These are phyloP conservation scores for Ctenopoma multispine DNA, from an alignment of 2,797 vertebrate genomes.

Conservation along the genomic window DNA sequence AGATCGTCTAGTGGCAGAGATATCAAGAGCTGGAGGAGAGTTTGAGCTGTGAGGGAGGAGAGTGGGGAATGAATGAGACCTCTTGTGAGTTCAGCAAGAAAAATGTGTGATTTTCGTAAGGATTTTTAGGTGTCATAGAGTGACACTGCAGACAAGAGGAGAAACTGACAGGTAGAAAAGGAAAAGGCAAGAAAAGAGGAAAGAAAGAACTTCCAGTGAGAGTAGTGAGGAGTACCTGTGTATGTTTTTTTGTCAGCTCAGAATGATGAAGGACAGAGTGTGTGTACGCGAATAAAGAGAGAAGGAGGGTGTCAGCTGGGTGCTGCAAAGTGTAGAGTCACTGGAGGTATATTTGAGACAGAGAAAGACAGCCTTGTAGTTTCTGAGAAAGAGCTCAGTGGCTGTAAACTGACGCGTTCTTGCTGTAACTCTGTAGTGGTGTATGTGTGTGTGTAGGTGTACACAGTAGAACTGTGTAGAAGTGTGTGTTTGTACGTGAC, in stretches of 20 bases:
- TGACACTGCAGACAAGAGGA: not conserved
- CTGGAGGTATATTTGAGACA: constrained; percentile 56
- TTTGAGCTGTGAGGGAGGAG: constrained; percentile 34
- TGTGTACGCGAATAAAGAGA: constrained; percentile 45
- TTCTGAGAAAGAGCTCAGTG: constrained; percentile 52
- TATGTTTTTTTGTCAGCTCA: constrained; percentile 31
- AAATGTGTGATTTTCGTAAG: constrained; percentile 20
- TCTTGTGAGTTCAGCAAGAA: constrained; percentile 29
- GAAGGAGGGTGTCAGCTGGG: constrained; percentile 60
- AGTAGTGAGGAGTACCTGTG: constrained; percentile 30
- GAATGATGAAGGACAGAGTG: constrained; percentile 63
- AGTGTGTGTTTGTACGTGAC: constrained; percentile 14
- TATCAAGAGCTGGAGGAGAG: constrained; percentile 35
- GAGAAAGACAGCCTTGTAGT: constrained; percentile 61
- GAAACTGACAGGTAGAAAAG: constrained; percentile 1
- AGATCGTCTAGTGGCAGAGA: constrained; percentile 14
- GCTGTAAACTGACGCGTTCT: constrained; percentile 47
- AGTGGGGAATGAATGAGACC: constrained; percentile 34
- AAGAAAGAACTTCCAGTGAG: constrained; percentile 30
- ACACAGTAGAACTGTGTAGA: constrained; percentile 35
- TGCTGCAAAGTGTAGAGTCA: constrained; percentile 60
- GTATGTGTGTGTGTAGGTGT: constrained; percentile 28
- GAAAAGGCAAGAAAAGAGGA: constrained; percentile 7
- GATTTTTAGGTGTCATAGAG: constrained; percentile 13
- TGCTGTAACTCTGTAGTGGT: constrained; percentile 51